Evolutionary conservation across 2,113 vertebrate species (phyloP).

Genomic region (Neopipo cinnamomea): DNA sequence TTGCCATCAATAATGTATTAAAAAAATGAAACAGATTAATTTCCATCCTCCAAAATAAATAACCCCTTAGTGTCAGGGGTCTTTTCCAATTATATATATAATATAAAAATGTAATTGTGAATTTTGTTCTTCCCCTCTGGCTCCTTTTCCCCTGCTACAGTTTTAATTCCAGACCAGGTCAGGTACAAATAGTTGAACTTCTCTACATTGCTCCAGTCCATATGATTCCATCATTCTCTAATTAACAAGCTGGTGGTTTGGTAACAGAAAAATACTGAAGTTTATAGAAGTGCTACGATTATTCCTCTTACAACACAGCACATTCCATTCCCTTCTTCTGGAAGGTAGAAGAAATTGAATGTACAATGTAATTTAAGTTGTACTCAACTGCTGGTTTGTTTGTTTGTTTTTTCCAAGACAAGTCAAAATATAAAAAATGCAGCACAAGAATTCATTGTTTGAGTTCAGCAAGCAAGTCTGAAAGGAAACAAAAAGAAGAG

Average conservation of each 20-base stretch:
- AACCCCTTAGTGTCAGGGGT: accelerated
- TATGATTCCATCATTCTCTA: background rate
- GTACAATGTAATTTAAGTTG: background rate
- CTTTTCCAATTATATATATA: background rate
- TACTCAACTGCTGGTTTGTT: background rate
- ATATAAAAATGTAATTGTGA: background rate
- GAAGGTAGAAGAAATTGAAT: constrained; percentile 38
- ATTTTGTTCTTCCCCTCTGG: background rate
- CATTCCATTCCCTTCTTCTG: constrained; percentile 8
- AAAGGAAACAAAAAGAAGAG: background rate
- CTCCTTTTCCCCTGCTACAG: background rate
- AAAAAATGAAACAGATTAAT: background rate
- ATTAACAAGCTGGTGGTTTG: constrained; percentile 15
- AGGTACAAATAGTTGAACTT: background rate
- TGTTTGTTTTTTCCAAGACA: background rate
- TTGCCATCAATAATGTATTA: background rate
- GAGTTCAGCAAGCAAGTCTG: background rate
- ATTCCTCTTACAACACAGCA: constrained; percentile 1
- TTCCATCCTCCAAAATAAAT: background rate
- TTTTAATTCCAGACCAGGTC: background rate
- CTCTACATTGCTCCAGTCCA: background rate
- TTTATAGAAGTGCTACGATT: background rate
- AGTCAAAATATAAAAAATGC: background rate
- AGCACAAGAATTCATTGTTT: background rate
- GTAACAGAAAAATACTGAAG: constrained; percentile 7